Base-by-base conservation (phyloP, 2,113 vertebrate species). In the Sporophila hypoxantha region DNA sequence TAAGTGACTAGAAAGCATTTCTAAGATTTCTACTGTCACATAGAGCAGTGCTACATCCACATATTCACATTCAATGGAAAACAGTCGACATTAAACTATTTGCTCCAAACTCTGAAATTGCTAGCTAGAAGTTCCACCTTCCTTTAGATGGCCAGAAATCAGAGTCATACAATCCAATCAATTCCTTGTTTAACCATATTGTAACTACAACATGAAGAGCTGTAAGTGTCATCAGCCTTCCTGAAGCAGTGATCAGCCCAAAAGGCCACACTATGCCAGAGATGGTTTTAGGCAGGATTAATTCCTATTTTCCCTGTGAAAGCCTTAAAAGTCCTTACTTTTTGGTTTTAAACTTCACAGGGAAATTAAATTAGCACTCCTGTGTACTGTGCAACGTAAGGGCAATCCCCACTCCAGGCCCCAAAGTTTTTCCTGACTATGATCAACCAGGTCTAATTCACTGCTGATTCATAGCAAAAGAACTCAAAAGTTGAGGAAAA, bases 71-170 rank as follows among this genome's bases (percentile, higher is more conserved):
- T 17, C 15, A 44, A 32, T 5, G 10, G 44, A 27, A 68, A 88
- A 55, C 3, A 7, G 21, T 0, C 1, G 1, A 44, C 61, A 49
- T 7, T 1, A 42, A 83, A 61, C 22, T 8, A 19, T n/a, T 41
- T 34, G 37, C n/a, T 69, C 6, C 1, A 61, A 89, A 60, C 12
- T 27, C 16, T 10, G 32, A 69, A 84, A 65, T 0, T 50, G 29
- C 66, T 20, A 41, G 46, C 46, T 77, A 19, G 21, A 82, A 61
- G 52, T 39, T 75, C 47, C 42, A 89, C 61, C 67, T 69, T 88
- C 79, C 73, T 87, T 69, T 78, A 70, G n/a, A 50, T 3, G 10
- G 55, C 53, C 52, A 93, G 53, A 71, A 82, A 76, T 27, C 46
- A 65, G 37, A 75, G 56, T 1, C 0, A 10, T 12, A 47, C 21